Evolutionary conservation across 2,113 vertebrate genomes (phyloP), one percentile per base, ranked within the genome.

Genomic region (Crypturellus undulatus): DNA sequence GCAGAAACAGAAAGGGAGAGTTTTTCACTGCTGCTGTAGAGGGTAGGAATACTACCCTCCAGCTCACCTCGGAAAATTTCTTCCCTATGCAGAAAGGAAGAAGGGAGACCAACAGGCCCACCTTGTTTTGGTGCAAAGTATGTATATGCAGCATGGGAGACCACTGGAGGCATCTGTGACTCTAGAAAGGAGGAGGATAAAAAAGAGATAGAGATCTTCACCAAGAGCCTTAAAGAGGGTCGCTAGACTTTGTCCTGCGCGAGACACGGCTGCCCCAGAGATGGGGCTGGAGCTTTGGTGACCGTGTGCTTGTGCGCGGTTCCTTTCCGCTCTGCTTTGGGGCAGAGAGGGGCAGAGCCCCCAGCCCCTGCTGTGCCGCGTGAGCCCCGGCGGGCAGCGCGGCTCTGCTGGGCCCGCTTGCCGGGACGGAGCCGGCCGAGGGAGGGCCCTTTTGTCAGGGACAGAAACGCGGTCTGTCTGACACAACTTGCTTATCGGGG

Each of bases 401-500:
- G 45, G 43, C 91, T 91, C 91, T 90, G 49, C 67, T 72, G 79
- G 91, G 59, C 63, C 42, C 59, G 54, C 87, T 89, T 93, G 94
- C 84, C 94, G 87, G 60, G 54, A 79, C 69, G 38, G 59, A 63
- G 81, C 59, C 51, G 89, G 79, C 75, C 60, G 49, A 76, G 71
- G 63, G 70, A 87, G 68, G 45, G 42, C 0, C 0, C 28, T 65
- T 90, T 91, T 75, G 73, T 96, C 71, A 42, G 80, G 83, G 59
- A 73, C 79, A 93, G 79, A 90, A 87, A 49, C 45, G 79, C 59
- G 60, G 30, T 79, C 47, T 19, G 47, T 34, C 71, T 84, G 70
- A 93, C 63, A 85, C 71, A 59, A 54, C 67, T 76, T 94, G 76
- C 91, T 95, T 97, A 95, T 91, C 89, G 76, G 90, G 71, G 85